Conservation (phyloP, 2,888 invertebrate genomes). For the Amphipyra berbera region DNA sequence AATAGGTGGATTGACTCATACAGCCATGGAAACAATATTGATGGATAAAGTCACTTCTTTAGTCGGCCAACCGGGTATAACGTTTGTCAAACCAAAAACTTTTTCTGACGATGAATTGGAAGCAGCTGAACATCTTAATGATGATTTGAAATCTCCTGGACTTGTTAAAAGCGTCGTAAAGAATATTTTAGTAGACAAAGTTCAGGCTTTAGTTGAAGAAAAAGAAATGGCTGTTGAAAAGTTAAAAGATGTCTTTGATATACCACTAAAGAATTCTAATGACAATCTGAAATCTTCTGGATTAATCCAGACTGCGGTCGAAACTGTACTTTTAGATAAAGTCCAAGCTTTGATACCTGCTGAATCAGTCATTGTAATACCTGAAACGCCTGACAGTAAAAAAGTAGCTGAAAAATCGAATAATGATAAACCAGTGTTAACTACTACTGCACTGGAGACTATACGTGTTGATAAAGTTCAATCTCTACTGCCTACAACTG, state of each 20-base stretch:
- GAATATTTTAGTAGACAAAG: slow-evolving; percentile 86
- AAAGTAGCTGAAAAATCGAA: slow-evolving; percentile 14
- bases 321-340: slow-evolving; percentile 86
- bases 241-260: slow-evolving; percentile 25
- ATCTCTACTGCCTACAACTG: slow-evolving; percentile 7
- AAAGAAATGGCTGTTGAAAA: slow-evolving; percentile 35
- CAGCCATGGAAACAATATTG: slow-evolving; percentile 43
- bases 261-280: slow-evolving; percentile 21
- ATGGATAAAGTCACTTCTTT: slow-evolving; percentile 53
- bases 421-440: slow-evolving; percentile 15
- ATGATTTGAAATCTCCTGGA: slow-evolving; percentile 59
- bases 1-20: slow-evolving; percentile 30
- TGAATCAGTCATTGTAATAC: slow-evolving; percentile 13
- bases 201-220: slow-evolving; percentile 42
- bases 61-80: slow-evolving; percentile 45
- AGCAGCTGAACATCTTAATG: slow-evolving; percentile 23
- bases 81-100: slow-evolving; percentile 51
- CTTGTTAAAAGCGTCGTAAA: slow-evolving; percentile 84
- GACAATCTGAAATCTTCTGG: slow-evolving; percentile 57
- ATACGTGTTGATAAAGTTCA: slow-evolving; percentile 17
- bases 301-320: slow-evolving; percentile 82
- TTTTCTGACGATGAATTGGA: slow-evolving; percentile 45
- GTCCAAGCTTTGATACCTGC: slow-evolving; percentile 71
- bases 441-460: slow-evolving; percentile 1
- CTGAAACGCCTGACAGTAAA: slow-evolving; percentile 3